Evolutionary conservation across 2,888 invertebrate species (phyloP).

Genomic region (Drosophila anomalata): DNA sequence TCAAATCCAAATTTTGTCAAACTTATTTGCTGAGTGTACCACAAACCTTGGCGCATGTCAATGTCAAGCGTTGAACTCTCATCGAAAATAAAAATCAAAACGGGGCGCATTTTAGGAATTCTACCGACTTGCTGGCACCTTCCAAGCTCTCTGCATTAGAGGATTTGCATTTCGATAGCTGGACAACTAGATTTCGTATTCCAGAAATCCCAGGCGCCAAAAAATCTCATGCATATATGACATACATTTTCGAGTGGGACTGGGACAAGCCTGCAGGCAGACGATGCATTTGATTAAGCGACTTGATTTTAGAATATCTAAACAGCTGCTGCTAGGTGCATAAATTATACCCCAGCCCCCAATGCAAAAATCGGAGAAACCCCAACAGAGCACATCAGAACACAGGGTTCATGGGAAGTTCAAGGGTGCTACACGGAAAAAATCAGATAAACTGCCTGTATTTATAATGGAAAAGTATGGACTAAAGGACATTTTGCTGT

Average conservation of each 20-base stretch:
- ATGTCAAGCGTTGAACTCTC: conserved; percentile 71
- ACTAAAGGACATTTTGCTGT: too few species aligned
- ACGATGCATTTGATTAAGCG: conserved; percentile 49
- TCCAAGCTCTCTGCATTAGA: conserved; percentile 64
- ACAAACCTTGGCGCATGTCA: conserved; percentile 69
- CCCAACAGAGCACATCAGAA: background rate
- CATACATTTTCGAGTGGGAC: conserved; percentile 55
- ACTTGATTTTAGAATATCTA: conserved; percentile 45
- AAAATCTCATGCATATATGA: conserved; percentile 73
- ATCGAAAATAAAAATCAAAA: conserved; percentile 1
- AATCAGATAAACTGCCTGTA: background rate
- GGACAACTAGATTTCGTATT: conserved; percentile 46
- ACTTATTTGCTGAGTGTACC: background rate
- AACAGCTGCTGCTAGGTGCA: conserved; percentile 19
- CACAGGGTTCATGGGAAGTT: conserved; percentile 27
- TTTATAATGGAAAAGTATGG: too few species aligned
- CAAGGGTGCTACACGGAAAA: conserved; percentile 33
- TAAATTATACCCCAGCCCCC: conserved; percentile 32
- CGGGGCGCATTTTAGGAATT: conserved; percentile 71
- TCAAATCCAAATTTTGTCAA: background rate
- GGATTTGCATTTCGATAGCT: conserved; percentile 39
- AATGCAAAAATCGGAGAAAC: background rate
- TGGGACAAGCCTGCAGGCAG: conserved; percentile 36
- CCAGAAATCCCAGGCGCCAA: conserved; percentile 65
- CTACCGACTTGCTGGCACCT: conserved; percentile 77